A percentile compares a stretch with the other conserved stretches of the same genome.
phyloP scores from a whole-genome alignment of 2,888 invertebrate genomes.

The Oligia fasciuncula region DNA sequence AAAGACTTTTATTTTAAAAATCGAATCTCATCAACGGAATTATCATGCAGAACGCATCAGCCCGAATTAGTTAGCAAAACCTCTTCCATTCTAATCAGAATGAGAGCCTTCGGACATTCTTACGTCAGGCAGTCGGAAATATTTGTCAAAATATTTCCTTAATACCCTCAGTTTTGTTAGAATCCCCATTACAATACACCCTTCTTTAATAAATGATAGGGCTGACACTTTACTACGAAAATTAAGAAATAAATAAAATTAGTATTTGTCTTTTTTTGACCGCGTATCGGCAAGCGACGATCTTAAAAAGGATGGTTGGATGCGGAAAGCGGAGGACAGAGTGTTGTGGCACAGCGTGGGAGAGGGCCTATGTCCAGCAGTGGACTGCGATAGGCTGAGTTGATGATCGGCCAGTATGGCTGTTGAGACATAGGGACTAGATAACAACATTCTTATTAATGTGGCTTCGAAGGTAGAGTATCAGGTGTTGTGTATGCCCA shows the following conservation, averaged over 20 bases:
- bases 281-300: too few species aligned
- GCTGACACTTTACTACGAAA: constrained; percentile 17
- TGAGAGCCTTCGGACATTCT: constrained; percentile 63
- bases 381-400: not conserved
- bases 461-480: too few species aligned
- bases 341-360: not conserved
- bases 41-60: constrained; percentile 60
- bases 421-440: too few species aligned
- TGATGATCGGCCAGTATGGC: too few species aligned
- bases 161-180: constrained; percentile 64
- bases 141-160: constrained; percentile 62
- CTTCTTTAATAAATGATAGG: constrained; percentile 39
- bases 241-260: not conserved
- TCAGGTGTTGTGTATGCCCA: too few species aligned
- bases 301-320: not conserved
- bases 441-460: too few species aligned
- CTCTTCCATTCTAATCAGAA: constrained; percentile 64
- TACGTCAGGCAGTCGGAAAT: constrained; percentile 65
- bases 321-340: not conserved
- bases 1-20: constrained; percentile 25
- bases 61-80: constrained; percentile 57
- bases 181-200: constrained; percentile 65
- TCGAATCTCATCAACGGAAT: constrained; percentile 52
- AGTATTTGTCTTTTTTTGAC: not conserved
- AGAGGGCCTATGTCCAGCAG: not conserved